Percentiles rank a stretch among this genome's conserved stretches.
These are phyloP conservation scores for Cheumatopsyche charites DNA, from an alignment of 1,140 invertebrate species.

Conservation along the genomic window DNA sequence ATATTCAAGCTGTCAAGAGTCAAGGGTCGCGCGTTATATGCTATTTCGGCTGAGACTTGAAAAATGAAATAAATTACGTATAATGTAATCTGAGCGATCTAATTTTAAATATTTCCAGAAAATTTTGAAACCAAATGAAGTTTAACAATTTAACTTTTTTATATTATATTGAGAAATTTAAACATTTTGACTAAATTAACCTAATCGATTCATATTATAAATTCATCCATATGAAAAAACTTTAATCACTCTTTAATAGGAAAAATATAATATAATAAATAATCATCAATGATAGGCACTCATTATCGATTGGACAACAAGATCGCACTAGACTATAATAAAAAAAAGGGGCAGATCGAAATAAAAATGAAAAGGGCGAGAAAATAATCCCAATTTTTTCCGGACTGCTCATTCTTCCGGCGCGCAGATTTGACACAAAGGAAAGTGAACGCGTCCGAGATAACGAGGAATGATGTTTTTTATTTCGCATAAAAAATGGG, in stretches of 20 bases:
- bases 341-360: not conserved
- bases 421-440: conserved; percentile 21
- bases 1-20: not conserved
- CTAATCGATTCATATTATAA: not conserved
- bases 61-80: not conserved
- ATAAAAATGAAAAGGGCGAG: not conserved
- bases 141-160: too few species aligned
- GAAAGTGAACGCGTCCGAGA: conserved; percentile 9
- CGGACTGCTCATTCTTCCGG: not conserved
- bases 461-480: conserved; percentile 27
- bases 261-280: not conserved
- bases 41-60: conserved; percentile 9
- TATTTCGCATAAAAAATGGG: conserved; percentile 29
- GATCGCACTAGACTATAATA: not conserved
- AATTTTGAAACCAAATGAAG: not conserved
- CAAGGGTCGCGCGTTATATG: conserved; percentile 1
- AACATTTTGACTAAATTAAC: too few species aligned
- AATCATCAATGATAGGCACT: too few species aligned
- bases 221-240: not conserved
- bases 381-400: conserved; percentile 7
- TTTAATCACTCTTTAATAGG: not conserved
- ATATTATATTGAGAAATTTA: too few species aligned
- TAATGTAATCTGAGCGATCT: not conserved
- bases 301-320: not conserved
- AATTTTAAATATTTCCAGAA: not conserved